phyloP scores from a whole-genome alignment of 2,113 vertebrate genomes.

The Ochotona princeps region DNA sequence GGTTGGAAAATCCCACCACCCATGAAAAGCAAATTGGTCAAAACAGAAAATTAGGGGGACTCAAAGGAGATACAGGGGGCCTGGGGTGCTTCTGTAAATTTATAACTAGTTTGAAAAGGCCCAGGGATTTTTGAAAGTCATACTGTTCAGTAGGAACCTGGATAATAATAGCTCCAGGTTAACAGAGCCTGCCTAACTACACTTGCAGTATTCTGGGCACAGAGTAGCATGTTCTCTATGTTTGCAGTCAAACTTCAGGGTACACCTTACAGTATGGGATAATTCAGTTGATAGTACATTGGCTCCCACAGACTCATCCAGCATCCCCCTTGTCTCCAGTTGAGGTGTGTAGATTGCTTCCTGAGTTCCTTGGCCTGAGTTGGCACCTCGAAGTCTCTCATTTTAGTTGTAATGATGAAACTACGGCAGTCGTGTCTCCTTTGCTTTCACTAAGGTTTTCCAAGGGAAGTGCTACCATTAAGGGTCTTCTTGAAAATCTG shows the following conservation, averaged over 20 bases:
- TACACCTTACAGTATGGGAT: no score
- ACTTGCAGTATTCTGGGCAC: neutral
- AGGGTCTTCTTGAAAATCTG: neutral
- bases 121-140: neutral
- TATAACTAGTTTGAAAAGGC: neutral
- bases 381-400: no score
- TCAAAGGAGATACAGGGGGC: fast-evolving
- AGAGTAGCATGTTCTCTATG: neutral
- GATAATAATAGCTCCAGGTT: neutral
- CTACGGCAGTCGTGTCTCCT: neutral
- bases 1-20: neutral
- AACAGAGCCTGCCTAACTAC: neutral
- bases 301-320: no score
- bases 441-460: neutral
- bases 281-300: no score
- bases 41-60: neutral
- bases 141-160: neutral
- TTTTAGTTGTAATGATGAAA: no score
- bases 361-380: neutral
- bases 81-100: neutral
- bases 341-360: no score
- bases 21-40: neutral
- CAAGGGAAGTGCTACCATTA: neutral
- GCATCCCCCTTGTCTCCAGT: neutral
- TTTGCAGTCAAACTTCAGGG: neutral